phyloP scores from a whole-genome alignment of 2,888 invertebrate species.

The Dolomedes plantarius region DNA sequence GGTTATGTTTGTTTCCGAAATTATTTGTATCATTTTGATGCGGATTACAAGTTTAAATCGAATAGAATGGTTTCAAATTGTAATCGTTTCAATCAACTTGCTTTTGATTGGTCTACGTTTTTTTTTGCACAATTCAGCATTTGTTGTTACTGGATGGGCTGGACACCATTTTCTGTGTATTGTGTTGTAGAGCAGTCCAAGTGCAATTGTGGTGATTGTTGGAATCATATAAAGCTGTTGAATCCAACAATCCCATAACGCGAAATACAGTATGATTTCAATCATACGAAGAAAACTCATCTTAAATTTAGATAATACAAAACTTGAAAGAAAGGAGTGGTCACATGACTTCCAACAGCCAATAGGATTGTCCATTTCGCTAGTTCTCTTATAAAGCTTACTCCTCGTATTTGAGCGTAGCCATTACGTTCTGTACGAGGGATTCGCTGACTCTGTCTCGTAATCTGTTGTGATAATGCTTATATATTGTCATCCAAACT shows the following conservation, averaged over 20 bases:
- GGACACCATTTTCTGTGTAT: conserved; percentile 28
- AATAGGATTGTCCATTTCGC: conserved; percentile 48
- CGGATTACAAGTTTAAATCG: too few relatives aligned
- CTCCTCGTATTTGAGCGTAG: conserved; percentile 55
- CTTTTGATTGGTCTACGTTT: conserved; percentile 32
- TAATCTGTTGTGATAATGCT: conserved; percentile 48
- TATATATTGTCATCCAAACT: conserved; percentile 46
- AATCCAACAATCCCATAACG: background rate
- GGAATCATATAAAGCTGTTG: background rate
- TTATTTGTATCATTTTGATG: too few relatives aligned
- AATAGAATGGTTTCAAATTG: too few relatives aligned
- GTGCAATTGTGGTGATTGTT: background rate
- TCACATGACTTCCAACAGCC: conserved; percentile 66
- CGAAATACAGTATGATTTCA: background rate
- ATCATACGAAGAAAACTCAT: background rate
- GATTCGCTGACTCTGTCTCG: conserved; percentile 25
- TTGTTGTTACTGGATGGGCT: conserved; percentile 6
- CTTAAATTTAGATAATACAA: background rate
- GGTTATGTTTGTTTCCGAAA: too few relatives aligned
- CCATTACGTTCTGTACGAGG: conserved; percentile 52
- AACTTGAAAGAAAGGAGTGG: conserved; percentile 47
- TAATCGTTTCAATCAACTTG: conserved; percentile 28
- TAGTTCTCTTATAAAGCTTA: conserved; percentile 54
- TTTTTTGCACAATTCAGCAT: conserved; percentile 20
- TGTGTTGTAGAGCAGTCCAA: background rate